Conservation (phyloP, 1,140 invertebrate genomes). For the Phocides pigmalion region DNA sequence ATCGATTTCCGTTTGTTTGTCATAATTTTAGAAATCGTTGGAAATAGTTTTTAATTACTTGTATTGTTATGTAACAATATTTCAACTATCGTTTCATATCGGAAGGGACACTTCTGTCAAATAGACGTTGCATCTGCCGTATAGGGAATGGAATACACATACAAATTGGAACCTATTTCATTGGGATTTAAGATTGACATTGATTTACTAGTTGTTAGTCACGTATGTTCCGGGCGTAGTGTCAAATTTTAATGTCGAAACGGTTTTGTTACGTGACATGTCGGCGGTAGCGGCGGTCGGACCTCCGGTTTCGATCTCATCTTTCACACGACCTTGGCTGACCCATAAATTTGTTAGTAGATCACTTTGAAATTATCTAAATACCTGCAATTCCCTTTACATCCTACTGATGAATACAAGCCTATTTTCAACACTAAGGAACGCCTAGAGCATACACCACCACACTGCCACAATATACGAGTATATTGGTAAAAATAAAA, state of each 20-base stretch:
- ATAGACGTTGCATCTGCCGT: conserved; percentile 66
- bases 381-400: too few relatives aligned
- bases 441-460: too few relatives aligned
- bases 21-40: conserved; percentile 41
- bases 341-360: conserved; percentile 52
- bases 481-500: too few relatives aligned
- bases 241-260: conserved; percentile 79
- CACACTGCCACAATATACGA: too few relatives aligned
- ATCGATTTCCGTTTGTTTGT: conserved; percentile 57
- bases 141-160: conserved; percentile 4
- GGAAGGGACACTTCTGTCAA: conserved; percentile 57
- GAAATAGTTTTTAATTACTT: conserved; percentile 65
- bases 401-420: too few relatives aligned
- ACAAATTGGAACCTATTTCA: neutral
- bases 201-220: conserved; percentile 42
- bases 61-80: conserved; percentile 73
- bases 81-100: conserved; percentile 46
- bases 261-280: conserved; percentile 71
- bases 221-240: conserved; percentile 66
- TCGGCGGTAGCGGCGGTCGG: conserved; percentile 50
- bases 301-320: conserved; percentile 66
- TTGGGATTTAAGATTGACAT: conserved; percentile 49
- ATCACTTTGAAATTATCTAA: conserved; percentile 28
- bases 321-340: conserved; percentile 69
- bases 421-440: too few relatives aligned